phyloP scores from a whole-genome alignment of 2,113 vertebrate genomes.

The Apus apus region DNA sequence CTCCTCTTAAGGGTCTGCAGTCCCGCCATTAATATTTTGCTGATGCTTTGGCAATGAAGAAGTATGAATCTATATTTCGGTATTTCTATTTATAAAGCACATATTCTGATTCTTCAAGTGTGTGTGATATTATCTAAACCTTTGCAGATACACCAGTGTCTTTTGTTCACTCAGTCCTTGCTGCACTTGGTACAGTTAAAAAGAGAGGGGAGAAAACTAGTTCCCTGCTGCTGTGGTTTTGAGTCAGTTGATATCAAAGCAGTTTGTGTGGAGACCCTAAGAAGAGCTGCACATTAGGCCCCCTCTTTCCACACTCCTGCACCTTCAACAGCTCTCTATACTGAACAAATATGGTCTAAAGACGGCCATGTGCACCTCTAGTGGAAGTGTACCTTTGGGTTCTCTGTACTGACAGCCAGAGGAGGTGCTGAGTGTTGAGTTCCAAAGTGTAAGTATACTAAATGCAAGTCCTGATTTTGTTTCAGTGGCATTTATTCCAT shows the following conservation, averaged over 20 bases:
- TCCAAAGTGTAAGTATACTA: background rate
- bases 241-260: background rate
- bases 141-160: background rate
- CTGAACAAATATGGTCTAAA: background rate
- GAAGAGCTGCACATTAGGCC: background rate
- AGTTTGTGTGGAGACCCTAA: background rate
- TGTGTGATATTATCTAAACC: background rate
- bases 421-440: too few relatives aligned
- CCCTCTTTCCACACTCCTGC: too few relatives aligned
- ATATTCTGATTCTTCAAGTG: background rate
- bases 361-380: accelerated
- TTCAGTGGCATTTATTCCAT: background rate
- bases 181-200: background rate
- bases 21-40: background rate
- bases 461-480: background rate
- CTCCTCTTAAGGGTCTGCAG: background rate
- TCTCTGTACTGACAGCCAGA: background rate
- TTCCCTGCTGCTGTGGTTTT: background rate
- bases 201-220: background rate
- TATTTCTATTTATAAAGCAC: background rate
- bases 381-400: background rate
- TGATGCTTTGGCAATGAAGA: background rate
- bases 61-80: background rate
- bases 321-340: background rate
- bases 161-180: background rate